phyloP scores from a whole-genome alignment of 2,797 vertebrate genomes.

The Neomorphus geoffroyi region DNA sequence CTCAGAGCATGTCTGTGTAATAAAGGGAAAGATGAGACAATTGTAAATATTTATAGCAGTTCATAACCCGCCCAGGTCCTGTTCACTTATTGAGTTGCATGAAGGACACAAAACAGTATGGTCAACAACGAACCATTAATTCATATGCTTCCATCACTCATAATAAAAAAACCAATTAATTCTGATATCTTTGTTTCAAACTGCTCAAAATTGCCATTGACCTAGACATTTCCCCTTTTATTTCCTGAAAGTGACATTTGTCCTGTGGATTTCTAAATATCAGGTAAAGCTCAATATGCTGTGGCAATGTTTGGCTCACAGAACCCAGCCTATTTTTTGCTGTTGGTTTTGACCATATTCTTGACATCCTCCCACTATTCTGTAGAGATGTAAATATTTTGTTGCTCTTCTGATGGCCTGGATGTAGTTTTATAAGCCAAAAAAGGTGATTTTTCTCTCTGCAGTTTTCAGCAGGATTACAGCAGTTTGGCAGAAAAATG shows the following conservation, averaged over 20 bases:
- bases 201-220: not conserved
- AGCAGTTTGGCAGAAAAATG: not conserved
- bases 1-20: not conserved
- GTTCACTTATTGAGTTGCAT: not conserved
- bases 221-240: not conserved
- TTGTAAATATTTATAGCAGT: not conserved
- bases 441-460: not conserved
- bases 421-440: not conserved
- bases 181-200: not conserved
- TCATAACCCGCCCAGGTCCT: not conserved
- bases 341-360: not conserved
- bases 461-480: not conserved
- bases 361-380: not conserved
- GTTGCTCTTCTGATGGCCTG: not conserved
- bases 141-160: not conserved
- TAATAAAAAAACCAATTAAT: not conserved
- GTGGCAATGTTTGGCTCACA: not conserved
- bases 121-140: not conserved
- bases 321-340: not conserved
- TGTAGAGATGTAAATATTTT: not conserved
- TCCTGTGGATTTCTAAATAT: not conserved
- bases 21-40: not conserved
- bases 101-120: not conserved
- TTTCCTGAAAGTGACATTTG: constrained; percentile 17
- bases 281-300: not conserved